Percentiles rank a stretch among this genome's conserved stretches.
These are phyloP conservation scores for Glaucidium brasilianum DNA, from an alignment of 2,113 vertebrate genomes.

Conservation along the genomic window DNA sequence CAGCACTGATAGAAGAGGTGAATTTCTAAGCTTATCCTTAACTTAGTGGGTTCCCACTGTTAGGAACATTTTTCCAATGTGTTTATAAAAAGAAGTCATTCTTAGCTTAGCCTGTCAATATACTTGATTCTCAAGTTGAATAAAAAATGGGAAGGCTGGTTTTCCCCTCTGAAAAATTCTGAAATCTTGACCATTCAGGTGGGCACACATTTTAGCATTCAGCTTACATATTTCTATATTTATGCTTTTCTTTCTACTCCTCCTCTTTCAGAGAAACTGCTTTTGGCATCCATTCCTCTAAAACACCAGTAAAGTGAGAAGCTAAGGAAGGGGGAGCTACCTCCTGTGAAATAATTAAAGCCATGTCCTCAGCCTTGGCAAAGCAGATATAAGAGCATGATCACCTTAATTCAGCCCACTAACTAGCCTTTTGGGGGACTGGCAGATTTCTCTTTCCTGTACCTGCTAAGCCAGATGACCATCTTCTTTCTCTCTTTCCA, in stretches of 20 bases:
- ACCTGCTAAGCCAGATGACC: not conserved
- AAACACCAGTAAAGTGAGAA: not conserved
- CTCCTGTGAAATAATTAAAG: not conserved
- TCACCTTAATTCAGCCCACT: not conserved
- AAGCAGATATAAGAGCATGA: not conserved
- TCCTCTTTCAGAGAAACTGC: not conserved
- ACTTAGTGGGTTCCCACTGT: not conserved
- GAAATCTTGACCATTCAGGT: not conserved
- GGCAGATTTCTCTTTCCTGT: not conserved
- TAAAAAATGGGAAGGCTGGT: not conserved
- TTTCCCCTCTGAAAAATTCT: not conserved
- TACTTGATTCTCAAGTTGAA: not conserved
- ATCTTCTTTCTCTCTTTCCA: not conserved
- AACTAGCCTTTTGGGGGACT: not conserved
- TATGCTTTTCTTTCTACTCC: not conserved
- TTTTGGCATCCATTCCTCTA: not conserved
- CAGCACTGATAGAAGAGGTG: not conserved
- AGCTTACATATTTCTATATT: not conserved
- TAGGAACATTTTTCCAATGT: not conserved
- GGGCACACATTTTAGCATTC: not conserved
- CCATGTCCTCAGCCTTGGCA: not conserved
- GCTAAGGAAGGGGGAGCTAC: not conserved
- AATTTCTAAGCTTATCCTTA: slow-evolving; percentile 12
- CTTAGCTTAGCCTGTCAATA: not conserved
- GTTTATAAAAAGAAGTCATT: not conserved